A percentile compares a stretch with the other conserved stretches of the same genome.
phyloP scores from a whole-genome alignment of 2,888 invertebrate species.

The Chouioia cunea region DNA sequence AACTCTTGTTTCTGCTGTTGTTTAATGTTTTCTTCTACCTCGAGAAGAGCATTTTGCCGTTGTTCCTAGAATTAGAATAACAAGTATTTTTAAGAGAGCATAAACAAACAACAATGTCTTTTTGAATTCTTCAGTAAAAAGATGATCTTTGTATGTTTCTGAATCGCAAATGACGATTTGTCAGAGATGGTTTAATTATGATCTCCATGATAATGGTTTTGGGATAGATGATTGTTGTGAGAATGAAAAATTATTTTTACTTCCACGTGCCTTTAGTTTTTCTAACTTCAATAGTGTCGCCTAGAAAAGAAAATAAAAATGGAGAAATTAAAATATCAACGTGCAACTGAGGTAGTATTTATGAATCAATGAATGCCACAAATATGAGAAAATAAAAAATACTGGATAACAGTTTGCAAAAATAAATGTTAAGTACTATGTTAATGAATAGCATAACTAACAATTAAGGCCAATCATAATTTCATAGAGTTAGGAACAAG shows the following conservation, averaged over 20 bases:
- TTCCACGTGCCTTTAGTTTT: constrained; percentile 74
- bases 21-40: constrained; percentile 76
- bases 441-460: not conserved
- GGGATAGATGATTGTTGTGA: constrained; percentile 31
- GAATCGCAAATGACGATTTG: constrained; percentile 18
- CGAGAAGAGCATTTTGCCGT: constrained; percentile 71
- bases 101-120: too few species aligned
- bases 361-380: constrained; percentile 12
- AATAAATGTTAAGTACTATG: not conserved
- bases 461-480: not conserved
- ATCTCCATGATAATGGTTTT: constrained; percentile 37
- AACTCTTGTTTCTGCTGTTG: constrained; percentile 76
- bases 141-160: not conserved
- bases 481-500: not conserved
- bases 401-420: not conserved
- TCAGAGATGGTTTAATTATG: constrained; percentile 15
- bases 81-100: too few species aligned
- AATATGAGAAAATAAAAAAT: constrained; percentile 8
- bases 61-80: constrained; percentile 68
- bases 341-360: constrained; percentile 42
- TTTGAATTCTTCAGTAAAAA: constrained; percentile 4
- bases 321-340: constrained; percentile 40
- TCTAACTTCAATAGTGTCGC: constrained; percentile 73
- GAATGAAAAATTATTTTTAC: constrained; percentile 60
- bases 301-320: constrained; percentile 70